Conservation (phyloP, 1,140 invertebrate genomes). For the Nasonia longicornis region DNA sequence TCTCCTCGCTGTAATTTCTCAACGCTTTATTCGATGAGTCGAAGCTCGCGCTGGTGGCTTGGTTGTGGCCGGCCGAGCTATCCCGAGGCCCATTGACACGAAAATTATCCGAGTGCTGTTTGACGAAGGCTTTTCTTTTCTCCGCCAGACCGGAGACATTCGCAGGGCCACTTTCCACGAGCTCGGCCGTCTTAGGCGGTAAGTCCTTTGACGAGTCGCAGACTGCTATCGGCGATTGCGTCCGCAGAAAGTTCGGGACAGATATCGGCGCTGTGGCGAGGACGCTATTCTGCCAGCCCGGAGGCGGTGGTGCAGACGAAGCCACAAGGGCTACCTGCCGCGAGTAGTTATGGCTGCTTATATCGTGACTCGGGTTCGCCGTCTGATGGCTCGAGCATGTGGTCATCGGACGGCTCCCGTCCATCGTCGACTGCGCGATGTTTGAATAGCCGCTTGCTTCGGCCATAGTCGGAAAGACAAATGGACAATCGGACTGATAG, state of each 20-base stretch:
- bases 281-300: slow-evolving; percentile 31
- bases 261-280: background rate
- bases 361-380: background rate
- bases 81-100: background rate
- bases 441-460: slow-evolving; percentile 13
- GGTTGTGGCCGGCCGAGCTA: background rate
- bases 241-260: slow-evolving; percentile 11
- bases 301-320: slow-evolving; percentile 12
- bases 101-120: background rate
- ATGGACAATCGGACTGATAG: slow-evolving; percentile 57
- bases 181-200: background rate
- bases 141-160: background rate
- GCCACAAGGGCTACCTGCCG: background rate
- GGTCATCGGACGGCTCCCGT: slow-evolving; percentile 43
- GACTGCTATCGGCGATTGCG: background rate
- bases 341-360: background rate
- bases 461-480: slow-evolving; percentile 53
- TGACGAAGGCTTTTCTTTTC: slow-evolving; percentile 37
- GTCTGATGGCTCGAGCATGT: slow-evolving; percentile 35
- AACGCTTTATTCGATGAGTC: background rate
- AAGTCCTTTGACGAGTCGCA: slow-evolving; percentile 11
- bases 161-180: background rate
- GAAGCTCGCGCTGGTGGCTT: too few species aligned
- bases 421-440: background rate
- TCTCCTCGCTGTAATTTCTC: background rate